Conservation (phyloP, 2,113 vertebrate genomes). For the Dasyornis broadbenti region DNA sequence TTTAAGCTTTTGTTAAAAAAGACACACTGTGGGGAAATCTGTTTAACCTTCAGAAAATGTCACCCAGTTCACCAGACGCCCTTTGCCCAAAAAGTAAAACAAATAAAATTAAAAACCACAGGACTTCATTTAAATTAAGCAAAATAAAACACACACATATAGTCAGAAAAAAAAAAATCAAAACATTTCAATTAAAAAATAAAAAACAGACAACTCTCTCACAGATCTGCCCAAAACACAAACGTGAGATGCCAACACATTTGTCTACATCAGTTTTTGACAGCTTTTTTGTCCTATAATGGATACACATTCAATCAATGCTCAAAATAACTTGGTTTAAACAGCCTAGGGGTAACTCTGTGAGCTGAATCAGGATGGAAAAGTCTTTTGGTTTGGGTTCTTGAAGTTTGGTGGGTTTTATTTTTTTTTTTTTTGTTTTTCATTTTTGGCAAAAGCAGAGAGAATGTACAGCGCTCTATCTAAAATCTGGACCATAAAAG, state of each 20-base stretch:
- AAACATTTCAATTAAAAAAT: slow-evolving; percentile 47
- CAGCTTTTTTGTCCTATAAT: slow-evolving; percentile 25
- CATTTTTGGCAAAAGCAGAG: slow-evolving; percentile 41
- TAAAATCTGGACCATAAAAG: background rate
- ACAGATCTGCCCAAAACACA: slow-evolving; percentile 51
- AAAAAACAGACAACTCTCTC: slow-evolving; percentile 27
- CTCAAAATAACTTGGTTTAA: background rate
- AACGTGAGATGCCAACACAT: slow-evolving; percentile 24
- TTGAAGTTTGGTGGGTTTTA: background rate
- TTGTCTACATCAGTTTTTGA: slow-evolving; percentile 35
- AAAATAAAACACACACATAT: slow-evolving; percentile 37
- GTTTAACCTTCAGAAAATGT: slow-evolving; percentile 42
- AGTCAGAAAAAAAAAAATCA: background rate
- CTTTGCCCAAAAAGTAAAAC: slow-evolving; percentile 43
- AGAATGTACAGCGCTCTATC: background rate
- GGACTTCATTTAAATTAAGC: slow-evolving; percentile 68
- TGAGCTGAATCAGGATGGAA: background rate
- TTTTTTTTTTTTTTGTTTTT: background rate
- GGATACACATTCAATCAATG: background rate
- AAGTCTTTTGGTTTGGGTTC: background rate
- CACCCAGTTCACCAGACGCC: slow-evolving; percentile 15
- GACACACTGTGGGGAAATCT: slow-evolving; percentile 47
- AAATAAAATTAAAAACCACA: slow-evolving; percentile 40
- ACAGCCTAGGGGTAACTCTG: background rate
- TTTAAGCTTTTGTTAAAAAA: slow-evolving; percentile 71